These are phyloP conservation scores for Argentina silus DNA, from an alignment of 2,797 vertebrate genomes.

Conservation along the genomic window DNA sequence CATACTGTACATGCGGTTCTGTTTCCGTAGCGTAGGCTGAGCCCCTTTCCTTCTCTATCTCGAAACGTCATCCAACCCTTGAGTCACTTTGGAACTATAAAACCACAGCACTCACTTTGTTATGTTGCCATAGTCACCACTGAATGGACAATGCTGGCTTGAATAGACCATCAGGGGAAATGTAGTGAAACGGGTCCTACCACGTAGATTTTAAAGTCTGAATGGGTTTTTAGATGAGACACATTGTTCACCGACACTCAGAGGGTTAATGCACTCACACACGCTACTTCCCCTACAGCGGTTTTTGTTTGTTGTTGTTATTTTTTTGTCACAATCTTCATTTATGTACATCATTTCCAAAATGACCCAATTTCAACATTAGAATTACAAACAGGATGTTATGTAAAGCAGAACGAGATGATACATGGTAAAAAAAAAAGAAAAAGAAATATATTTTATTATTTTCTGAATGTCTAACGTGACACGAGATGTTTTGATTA, in stretches of 20 bases:
- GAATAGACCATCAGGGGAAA: background rate
- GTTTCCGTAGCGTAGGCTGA: background rate
- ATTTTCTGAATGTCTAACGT: background rate
- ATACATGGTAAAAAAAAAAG: background rate
- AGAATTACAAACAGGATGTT: background rate
- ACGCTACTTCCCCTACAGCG: background rate
- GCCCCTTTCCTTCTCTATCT: background rate
- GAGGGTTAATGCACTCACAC: background rate
- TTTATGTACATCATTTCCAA: background rate
- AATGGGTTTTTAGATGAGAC: slow-evolving; percentile 3
- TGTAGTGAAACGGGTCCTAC: background rate
- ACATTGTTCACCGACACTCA: background rate
- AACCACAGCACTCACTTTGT: background rate
- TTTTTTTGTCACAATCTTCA: too few relatives aligned
- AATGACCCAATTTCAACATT: background rate
- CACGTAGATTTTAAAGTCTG: background rate
- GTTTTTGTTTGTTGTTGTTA: background rate
- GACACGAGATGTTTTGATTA: background rate
- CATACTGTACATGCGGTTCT: background rate
- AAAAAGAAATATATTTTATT: background rate
- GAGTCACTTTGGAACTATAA: slow-evolving; percentile 4
- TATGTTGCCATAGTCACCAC: slow-evolving; percentile 4
- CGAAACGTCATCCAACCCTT: background rate
- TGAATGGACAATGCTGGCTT: background rate
- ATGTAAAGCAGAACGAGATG: background rate